Base-by-base conservation (phyloP, 2,888 invertebrate genomes). In the Eristalis pertinax region DNA sequence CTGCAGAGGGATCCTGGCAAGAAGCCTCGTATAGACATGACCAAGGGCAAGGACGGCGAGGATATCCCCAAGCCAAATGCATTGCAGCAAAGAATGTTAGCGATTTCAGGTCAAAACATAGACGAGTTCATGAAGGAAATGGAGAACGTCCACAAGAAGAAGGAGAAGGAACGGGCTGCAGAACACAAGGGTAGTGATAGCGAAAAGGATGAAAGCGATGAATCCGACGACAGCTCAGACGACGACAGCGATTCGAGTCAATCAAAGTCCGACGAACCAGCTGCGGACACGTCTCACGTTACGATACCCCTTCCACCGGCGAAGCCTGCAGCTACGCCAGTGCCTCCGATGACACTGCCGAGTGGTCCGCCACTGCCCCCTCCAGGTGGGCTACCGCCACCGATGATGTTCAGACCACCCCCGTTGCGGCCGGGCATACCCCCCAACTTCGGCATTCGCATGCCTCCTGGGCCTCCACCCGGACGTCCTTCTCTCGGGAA, bases 71-170 rank as follows among this genome's bases (percentile, higher is more conserved):
- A 96, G 91, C 96, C 97, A 0, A 96, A 96, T 0, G 95, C 96
- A 0, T 92, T 98, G 41, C 97, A 98, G 91, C 97, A 97, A 90
- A 96, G 97, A 89, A 97, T 97, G 97, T 93, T 97, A 90, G 96
- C 96, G n/a, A 95, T 97, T 90, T 97, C 97, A 13, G 97, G 98
- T 0, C 98, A 98, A 93, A 97, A 98, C 91, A 97, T 98, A 24
- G 98, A 98, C 90, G 97, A 97, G 88, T 98, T 98, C 90, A 97
- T 98, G 97, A 96, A 97, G 91, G 98, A 98, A 94, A 97, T 97
- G 97, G 97, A 97, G 93, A 96, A 96, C 85, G 97, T 96, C 0
- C 97, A 97, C 89, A 95, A 95, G 91, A 96, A 96, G 91, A 94
- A 96, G 86, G 96, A 95, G 91, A 91, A 91, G 22, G 96, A 96